phyloP scores from a whole-genome alignment of 1,140 invertebrate genomes.

The Stegodyphus mimosarum region DNA sequence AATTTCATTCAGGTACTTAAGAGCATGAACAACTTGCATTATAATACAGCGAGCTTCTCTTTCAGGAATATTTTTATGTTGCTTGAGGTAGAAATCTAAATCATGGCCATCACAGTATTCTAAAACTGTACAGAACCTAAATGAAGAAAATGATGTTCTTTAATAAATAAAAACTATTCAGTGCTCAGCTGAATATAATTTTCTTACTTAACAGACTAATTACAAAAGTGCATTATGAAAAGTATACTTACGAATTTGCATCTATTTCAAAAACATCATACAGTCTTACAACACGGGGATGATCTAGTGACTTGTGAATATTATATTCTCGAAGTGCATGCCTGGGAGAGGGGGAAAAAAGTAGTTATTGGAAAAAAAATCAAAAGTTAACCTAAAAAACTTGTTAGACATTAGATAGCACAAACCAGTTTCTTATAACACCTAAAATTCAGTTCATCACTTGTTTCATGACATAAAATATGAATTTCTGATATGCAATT shows the following conservation, averaged over 20 bases:
- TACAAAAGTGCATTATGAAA: neutral
- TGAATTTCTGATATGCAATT: no score
- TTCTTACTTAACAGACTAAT: neutral
- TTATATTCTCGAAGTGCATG: slow-evolving; percentile 99
- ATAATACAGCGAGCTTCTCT: slow-evolving; percentile 98
- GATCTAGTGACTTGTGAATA: slow-evolving; percentile 98
- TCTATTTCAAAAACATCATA: slow-evolving; percentile 99
- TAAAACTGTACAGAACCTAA: slow-evolving; percentile 95
- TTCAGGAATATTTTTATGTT: slow-evolving; percentile 98
- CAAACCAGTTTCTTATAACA: no score
- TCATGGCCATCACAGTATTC: slow-evolving; percentile 99
- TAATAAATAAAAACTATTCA: no score
- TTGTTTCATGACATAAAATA: no score
- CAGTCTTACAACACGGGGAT: slow-evolving; percentile 97
- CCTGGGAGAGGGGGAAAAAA: slow-evolving; percentile 57
- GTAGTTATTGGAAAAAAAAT: no score
- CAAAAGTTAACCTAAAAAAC: no score
- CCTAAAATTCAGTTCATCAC: no score
- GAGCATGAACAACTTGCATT: slow-evolving; percentile 95
- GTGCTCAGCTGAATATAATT: neutral
- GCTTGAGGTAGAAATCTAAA: slow-evolving; percentile 99
- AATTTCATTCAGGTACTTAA: slow-evolving; percentile 99
- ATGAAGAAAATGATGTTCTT: neutral
- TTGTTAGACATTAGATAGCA: no score
- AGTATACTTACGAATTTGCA: slow-evolving; percentile 82